Conservation (phyloP, 30 jellyfish, hydroid and myxozoan genomes). For the Nemopilema nomurai region DNA sequence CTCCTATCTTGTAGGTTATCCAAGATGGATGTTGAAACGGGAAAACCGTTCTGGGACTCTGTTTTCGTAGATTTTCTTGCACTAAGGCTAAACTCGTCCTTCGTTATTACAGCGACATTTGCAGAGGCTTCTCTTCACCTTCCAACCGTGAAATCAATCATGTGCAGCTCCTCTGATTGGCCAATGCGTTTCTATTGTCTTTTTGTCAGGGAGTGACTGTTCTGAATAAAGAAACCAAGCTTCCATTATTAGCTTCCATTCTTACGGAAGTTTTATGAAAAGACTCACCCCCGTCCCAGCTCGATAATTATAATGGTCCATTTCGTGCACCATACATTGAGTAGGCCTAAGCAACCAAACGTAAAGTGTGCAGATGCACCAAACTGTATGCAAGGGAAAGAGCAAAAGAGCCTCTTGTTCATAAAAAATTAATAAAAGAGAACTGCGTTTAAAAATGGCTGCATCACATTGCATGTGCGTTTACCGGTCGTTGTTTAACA, state of each 20-base stretch:
- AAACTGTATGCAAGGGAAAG: not conserved
- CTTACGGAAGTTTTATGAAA: not conserved
- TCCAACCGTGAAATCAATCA: constrained; percentile 62
- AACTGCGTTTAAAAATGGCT: not conserved
- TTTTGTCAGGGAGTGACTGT: constrained; percentile 22
- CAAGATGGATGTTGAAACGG: constrained; percentile 69
- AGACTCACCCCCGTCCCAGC: not conserved
- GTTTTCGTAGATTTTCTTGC: constrained; percentile 65
- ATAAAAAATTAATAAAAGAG: not conserved
- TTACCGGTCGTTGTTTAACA: not conserved
- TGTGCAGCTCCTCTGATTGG: constrained; percentile 65
- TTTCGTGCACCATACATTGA: not conserved
- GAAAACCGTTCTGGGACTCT: constrained; percentile 73
- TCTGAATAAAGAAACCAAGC: not conserved
- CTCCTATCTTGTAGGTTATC: constrained; percentile 70
- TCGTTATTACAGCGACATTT: constrained; percentile 76
- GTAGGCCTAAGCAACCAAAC: constrained; percentile 4
- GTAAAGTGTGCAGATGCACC: not conserved
- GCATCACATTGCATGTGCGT: not conserved
- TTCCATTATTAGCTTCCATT: not conserved
- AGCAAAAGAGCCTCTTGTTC: not conserved
- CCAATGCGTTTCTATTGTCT: constrained; percentile 17
- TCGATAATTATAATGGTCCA: not conserved
- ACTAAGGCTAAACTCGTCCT: constrained; percentile 37
- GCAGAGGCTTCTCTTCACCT: constrained; percentile 60